A percentile compares a stretch with the other conserved stretches of the same genome.
Evolutionary conservation across 2,888 invertebrate genomes (phyloP).

Genomic region (Leptura quadrifasciata): DNA sequence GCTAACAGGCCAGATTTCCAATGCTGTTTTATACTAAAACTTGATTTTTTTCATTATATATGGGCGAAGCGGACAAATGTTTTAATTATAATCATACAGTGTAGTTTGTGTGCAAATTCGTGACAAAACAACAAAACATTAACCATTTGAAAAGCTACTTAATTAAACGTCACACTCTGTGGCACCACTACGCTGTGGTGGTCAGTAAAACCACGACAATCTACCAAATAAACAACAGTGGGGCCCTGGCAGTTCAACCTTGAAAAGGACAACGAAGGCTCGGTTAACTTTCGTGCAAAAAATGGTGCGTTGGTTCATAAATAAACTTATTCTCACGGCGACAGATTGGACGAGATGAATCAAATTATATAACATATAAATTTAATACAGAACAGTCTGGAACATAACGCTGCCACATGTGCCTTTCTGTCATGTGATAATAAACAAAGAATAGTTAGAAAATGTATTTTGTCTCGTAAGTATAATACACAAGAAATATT

Average conservation of each 20-base stretch:
- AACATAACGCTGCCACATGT: conserved; percentile 35
- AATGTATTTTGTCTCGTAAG: background rate
- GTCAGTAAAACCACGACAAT: conserved; percentile 17
- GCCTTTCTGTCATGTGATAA: background rate
- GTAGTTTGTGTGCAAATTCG: conserved; percentile 24
- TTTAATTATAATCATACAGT: conserved; percentile 3
- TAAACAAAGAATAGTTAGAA: conserved; percentile 4
- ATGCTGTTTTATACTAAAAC: background rate
- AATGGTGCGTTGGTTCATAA: conserved; percentile 11
- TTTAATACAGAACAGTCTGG: conserved; percentile 15
- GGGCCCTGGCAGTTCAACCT: conserved; percentile 2
- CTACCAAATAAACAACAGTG: background rate
- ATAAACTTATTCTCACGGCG: conserved; percentile 14
- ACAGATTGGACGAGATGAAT: conserved; percentile 29
- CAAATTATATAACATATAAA: conserved; percentile 24
- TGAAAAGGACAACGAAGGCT: background rate
- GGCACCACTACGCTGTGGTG: background rate
- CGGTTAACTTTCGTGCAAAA: conserved; percentile 15
- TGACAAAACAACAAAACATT: conserved; percentile 8
- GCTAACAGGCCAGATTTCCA: background rate
- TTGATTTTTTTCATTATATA: background rate
- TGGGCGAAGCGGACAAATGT: background rate
- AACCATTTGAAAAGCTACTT: conserved; percentile 1
- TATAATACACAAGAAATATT: conserved; percentile 1
- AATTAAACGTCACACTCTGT: conserved; percentile 27